Percentiles rank a stretch among this genome's conserved stretches.
Conservation (phyloP, 2,888 invertebrate species). For the Apoderus coryli region DNA sequence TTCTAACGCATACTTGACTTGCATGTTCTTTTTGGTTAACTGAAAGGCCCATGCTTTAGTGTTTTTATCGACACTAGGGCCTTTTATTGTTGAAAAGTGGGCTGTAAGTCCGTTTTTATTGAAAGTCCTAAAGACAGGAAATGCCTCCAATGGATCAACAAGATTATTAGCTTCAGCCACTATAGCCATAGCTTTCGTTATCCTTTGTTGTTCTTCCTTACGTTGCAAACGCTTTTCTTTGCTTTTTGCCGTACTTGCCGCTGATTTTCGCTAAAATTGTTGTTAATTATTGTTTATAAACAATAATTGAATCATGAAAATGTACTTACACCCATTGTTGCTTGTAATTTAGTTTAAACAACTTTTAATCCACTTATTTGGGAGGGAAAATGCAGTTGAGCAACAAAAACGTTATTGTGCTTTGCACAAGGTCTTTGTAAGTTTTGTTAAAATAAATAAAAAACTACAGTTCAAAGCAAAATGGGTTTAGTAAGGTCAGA, state of each 20-base stretch:
- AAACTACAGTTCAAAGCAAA: no score
- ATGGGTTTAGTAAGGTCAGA: no score
- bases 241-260: constrained; percentile 35
- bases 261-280: constrained; percentile 37
- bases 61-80: constrained; percentile 40
- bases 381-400: no score
- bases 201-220: constrained; percentile 43
- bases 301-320: no score
- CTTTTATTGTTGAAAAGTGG: constrained; percentile 44
- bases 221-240: constrained; percentile 48
- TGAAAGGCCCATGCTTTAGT: constrained; percentile 55
- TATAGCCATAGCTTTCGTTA: constrained; percentile 42
- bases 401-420: no score
- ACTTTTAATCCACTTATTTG: no score
- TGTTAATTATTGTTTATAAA: constrained; percentile 1
- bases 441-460: no score
- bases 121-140: constrained; percentile 47
- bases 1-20: constrained; percentile 44
- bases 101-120: constrained; percentile 44
- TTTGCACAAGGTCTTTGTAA: no score
- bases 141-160: constrained; percentile 42
- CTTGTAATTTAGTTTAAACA: no score
- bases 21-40: constrained; percentile 68
- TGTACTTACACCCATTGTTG: no score
- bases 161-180: constrained; percentile 46